Conservation (phyloP, 2,797 vertebrate genomes). For the Megalops cyprinoides region DNA sequence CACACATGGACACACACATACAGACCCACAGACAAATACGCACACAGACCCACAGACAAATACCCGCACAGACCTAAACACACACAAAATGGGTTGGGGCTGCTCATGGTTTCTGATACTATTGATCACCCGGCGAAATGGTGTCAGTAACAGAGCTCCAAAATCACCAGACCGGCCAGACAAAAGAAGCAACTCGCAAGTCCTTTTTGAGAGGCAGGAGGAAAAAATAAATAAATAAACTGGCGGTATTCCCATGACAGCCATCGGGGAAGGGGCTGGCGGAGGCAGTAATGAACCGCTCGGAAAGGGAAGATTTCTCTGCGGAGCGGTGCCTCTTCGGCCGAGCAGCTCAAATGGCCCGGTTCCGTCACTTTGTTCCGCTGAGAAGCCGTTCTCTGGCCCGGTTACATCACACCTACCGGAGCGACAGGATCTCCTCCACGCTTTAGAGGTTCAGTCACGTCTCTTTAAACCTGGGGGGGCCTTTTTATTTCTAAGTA, state of each 20-base stretch:
- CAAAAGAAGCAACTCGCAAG: constrained; percentile 33
- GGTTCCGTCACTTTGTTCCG: too few species aligned
- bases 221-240: too few species aligned
- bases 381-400: not conserved
- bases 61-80: constrained; percentile 16
- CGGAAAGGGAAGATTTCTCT: not conserved
- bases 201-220: constrained; percentile 36
- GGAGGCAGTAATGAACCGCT: constrained; percentile 25
- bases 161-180: constrained; percentile 4
- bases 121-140: not conserved
- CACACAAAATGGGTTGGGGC: not conserved
- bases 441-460: not conserved
- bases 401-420: not conserved
- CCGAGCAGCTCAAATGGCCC: not conserved
- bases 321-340: too few species aligned
- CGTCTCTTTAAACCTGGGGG: not conserved
- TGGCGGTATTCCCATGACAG: constrained; percentile 18
- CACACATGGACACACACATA: too few species aligned
- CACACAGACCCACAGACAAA: constrained; percentile 9
- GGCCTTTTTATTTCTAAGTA: not conserved
- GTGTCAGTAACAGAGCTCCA: not conserved
- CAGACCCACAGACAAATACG: not conserved
- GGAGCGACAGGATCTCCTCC: not conserved
- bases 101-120: not conserved
- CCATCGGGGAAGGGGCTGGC: constrained; percentile 14